Percentiles rank a stretch among this genome's conserved stretches.
These are phyloP conservation scores for Cynopterus sphinx DNA, from an alignment of 2,797 vertebrate genomes.

Conservation along the genomic window DNA sequence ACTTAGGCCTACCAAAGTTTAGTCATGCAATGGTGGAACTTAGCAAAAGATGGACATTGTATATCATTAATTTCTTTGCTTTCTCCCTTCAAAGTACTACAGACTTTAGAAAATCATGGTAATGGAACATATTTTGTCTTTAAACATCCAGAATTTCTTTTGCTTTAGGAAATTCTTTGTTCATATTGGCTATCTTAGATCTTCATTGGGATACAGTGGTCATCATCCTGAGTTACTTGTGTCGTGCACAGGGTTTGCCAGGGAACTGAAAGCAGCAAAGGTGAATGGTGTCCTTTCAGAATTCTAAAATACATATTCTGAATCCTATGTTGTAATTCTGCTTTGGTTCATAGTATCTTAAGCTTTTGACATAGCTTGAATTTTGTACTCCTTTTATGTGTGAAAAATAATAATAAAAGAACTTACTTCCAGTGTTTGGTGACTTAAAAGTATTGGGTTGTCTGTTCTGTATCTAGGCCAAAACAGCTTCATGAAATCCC, in stretches of 20 bases:
- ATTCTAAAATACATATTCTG: background rate
- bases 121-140: background rate
- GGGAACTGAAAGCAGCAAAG: background rate
- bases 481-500: conserved; percentile 96
- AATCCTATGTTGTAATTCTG: background rate
- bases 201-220: background rate
- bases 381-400: conserved; percentile 18
- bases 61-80: background rate
- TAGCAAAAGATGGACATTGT: background rate
- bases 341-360: background rate
- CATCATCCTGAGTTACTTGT: background rate
- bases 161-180: background rate
- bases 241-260: accelerated
- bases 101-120: background rate
- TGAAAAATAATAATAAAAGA: background rate
- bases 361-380: background rate
- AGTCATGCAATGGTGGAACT: background rate
- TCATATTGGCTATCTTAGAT: background rate
- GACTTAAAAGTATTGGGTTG: conserved; percentile 53
- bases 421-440: background rate
- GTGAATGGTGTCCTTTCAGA: background rate
- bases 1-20: background rate
- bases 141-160: conserved; percentile 39
- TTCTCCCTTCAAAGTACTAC: background rate
- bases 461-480: conserved; percentile 87